These are phyloP conservation scores for Meliscaeva auricollis DNA, from an alignment of 2,888 invertebrate genomes.

Conservation along the genomic window DNA sequence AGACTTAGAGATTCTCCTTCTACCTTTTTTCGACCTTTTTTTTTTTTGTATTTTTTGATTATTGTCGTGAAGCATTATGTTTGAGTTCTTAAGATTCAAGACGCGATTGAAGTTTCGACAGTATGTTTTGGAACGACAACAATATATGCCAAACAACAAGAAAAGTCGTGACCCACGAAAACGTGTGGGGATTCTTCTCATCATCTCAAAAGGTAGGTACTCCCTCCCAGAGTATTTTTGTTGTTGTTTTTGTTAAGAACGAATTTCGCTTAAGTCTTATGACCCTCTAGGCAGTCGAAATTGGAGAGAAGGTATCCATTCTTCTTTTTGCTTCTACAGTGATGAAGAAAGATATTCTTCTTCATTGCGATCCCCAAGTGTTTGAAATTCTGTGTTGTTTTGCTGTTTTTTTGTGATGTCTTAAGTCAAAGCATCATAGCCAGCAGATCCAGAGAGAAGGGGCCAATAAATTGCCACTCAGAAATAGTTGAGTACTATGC, in stretches of 20 bases:
- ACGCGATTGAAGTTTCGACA: slow-evolving; percentile 62
- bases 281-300: slow-evolving; percentile 62
- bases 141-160: slow-evolving; percentile 29
- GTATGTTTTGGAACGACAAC: slow-evolving; percentile 17
- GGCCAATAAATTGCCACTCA: slow-evolving; percentile 74
- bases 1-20: slow-evolving; percentile 21
- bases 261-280: slow-evolving; percentile 65
- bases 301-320: slow-evolving; percentile 50
- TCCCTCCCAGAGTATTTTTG: slow-evolving; percentile 46
- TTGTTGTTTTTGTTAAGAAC: slow-evolving; percentile 22
- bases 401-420: slow-evolving; percentile 19
- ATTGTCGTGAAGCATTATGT: slow-evolving; percentile 50
- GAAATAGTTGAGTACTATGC: slow-evolving; percentile 76
- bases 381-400: slow-evolving; percentile 43
- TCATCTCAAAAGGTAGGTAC: slow-evolving; percentile 12
- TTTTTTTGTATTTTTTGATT: slow-evolving; percentile 8
- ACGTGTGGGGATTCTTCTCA: slow-evolving; percentile 49
- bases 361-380: slow-evolving; percentile 34
- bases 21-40: not conserved
- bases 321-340: slow-evolving; percentile 26
- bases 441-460: slow-evolving; percentile 6
- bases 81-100: slow-evolving; percentile 55
- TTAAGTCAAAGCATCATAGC: not conserved
- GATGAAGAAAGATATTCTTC: slow-evolving; percentile 37
- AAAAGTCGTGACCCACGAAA: slow-evolving; percentile 73